These are phyloP conservation scores for Varanus komodoensis DNA, from an alignment of 2,113 vertebrate species.

Conservation along the genomic window DNA sequence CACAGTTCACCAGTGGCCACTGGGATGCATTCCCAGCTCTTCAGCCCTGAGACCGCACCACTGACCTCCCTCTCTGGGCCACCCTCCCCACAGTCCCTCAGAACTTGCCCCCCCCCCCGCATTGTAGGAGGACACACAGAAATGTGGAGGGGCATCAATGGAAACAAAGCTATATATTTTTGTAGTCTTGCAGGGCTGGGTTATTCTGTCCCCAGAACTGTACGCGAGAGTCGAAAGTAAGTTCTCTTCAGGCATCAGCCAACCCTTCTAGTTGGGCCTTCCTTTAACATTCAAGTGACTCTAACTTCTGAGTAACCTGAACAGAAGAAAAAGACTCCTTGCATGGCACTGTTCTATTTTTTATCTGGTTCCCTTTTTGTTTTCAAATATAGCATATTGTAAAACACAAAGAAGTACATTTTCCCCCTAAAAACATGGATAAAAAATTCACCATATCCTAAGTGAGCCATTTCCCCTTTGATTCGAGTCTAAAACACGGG, in stretches of 20 bases:
- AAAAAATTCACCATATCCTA: constrained; percentile 67
- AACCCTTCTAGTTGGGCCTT: no score
- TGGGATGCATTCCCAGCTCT: no score
- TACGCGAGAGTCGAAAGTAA: background rate
- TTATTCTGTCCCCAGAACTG: background rate
- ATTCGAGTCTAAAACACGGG: constrained; percentile 71
- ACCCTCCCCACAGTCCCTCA: no score
- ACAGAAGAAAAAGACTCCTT: background rate
- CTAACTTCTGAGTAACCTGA: background rate
- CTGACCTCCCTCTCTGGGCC: no score
- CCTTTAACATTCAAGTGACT: constrained; percentile 23
- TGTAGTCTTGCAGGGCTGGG: background rate
- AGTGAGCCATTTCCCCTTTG: constrained; percentile 67
- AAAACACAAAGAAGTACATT: constrained; percentile 39
- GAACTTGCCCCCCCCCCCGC: no score
- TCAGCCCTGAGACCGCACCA: no score
- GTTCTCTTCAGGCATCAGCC: background rate
- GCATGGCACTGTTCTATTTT: background rate
- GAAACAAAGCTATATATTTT: background rate
- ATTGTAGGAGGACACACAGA: background rate
- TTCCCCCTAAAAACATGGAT: constrained; percentile 54
- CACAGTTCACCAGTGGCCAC: no score
- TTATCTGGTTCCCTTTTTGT: constrained; percentile 30
- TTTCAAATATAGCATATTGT: constrained; percentile 23
- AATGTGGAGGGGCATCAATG: background rate